Base-by-base conservation (phyloP, 2,113 vertebrate species). In the Eurypyga helias region DNA sequence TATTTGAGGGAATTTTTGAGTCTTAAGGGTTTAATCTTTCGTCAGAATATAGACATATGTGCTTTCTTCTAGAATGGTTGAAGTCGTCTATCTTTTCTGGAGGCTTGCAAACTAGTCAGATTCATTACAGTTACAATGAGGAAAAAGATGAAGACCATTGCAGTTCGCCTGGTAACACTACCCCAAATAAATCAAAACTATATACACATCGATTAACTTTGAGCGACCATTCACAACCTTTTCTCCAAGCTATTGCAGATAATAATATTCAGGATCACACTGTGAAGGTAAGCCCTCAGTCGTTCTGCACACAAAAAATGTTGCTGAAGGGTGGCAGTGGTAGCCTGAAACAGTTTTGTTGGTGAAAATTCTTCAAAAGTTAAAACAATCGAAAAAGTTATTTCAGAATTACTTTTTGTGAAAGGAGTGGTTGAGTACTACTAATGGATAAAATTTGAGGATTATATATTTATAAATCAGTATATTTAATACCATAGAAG, bases 71-170 rank as follows among this genome's bases (percentile, higher is more conserved):
- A 99, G 99, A 99, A 89, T 99, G 99, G 99, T 98, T 99, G 77
- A 99, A 99, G 97, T 99, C 99, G 2, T 99, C 99, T 1, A 99
- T 99, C 87, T 99, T 99, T 96, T 99, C 99, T 13, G 99, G 99
- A 18, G 99, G 99, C 46, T 98, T 99, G 87, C 99, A 99, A 95
- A 99, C 99, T 57, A 99, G 99, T 97, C 99, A 99, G 96, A 99
- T 99, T 97, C 99, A 99, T 97, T 99, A 99, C 70, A 99, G 99
- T 98, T 99, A 99, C 97, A 99, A 99, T 31, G 99, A 99, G 82
- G 99, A 99, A 97, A 99, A 99, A 96, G 99, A 99, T n/a, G 99
- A 99, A 97, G 99, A 99, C 97, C 99, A 99, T 91, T 99, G 99
- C 96, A 99, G 99, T 96, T 99, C 99, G 25, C 98, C 98, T 62